Conservation (phyloP, 2,113 vertebrate genomes). For the Cisticola juncidis region DNA sequence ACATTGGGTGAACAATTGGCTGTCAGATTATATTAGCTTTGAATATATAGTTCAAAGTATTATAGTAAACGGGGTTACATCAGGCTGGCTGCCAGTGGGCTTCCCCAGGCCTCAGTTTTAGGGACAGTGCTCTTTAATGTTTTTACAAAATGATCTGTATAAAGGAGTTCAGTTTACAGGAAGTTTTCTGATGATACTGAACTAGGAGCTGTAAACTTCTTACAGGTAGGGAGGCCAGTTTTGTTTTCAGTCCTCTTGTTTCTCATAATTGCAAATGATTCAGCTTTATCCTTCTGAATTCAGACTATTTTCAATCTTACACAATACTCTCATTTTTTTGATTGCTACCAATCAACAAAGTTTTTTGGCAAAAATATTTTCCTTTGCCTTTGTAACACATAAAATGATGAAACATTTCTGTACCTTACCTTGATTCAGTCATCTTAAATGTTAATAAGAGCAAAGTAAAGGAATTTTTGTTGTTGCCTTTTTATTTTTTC, state of each 20-base stretch:
- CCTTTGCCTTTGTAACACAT: neutral
- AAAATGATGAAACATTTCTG: neutral
- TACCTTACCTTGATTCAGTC: neutral
- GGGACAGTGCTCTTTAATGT: neutral
- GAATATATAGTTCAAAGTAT: neutral
- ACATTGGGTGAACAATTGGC: neutral
- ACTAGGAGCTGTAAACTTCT: neutral
- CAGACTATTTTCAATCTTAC: neutral
- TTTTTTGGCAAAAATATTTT: neutral
- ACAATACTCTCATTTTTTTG: fast-evolving
- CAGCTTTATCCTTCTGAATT: neutral
- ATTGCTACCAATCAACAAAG: neutral
- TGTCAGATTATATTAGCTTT: neutral
- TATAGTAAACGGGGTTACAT: neutral
- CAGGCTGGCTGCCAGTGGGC: neutral
- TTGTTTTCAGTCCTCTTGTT: neutral
- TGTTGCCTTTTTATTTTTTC: neutral
- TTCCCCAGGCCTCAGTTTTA: neutral
- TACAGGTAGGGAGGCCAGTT: neutral
- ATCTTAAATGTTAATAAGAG: neutral
- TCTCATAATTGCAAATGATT: neutral
- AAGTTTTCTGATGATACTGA: neutral
- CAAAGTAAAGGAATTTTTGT: neutral
- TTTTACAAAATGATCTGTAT: neutral
- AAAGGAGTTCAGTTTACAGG: neutral